Evolutionary conservation across 2,113 vertebrate species (phyloP).

Genomic region (Crotalus tigris): DNA sequence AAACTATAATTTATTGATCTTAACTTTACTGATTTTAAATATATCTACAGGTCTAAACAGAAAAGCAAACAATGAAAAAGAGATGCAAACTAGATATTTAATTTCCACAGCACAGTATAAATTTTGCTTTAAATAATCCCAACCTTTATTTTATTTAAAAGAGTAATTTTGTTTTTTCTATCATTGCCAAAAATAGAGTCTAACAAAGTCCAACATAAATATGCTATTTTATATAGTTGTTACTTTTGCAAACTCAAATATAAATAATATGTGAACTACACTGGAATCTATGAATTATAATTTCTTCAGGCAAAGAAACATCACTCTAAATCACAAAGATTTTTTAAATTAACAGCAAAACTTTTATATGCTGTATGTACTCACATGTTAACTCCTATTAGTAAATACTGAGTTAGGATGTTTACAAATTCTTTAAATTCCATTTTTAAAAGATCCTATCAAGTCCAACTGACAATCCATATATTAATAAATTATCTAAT

Average conservation of each 20-base stretch:
- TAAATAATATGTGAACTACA: neutral
- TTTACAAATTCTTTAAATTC: neutral
- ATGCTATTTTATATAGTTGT: neutral
- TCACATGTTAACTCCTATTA: neutral
- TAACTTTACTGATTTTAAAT: neutral
- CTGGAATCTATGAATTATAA: neutral
- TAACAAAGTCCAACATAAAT: slow-evolving; percentile 7
- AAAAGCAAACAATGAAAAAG: slow-evolving; percentile 4
- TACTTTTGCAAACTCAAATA: neutral
- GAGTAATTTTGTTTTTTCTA: slow-evolving; percentile 29
- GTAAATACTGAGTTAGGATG: neutral
- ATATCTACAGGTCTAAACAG: neutral
- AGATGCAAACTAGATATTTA: slow-evolving; percentile 22
- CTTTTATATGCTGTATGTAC: neutral
- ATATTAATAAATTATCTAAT: neutral
- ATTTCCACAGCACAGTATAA: slow-evolving; percentile 6
- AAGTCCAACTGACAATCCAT: neutral
- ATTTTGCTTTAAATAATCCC: slow-evolving; percentile 19
- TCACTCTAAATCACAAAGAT: neutral
- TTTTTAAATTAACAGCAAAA: neutral
- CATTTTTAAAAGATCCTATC: neutral
- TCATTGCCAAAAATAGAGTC: slow-evolving; percentile 43
- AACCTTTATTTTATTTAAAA: neutral
- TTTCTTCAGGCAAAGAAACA: neutral
- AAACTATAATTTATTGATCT: neutral